These are phyloP conservation scores for Pitangus sulphuratus DNA, from an alignment of 2,797 vertebrate species.

Conservation along the genomic window DNA sequence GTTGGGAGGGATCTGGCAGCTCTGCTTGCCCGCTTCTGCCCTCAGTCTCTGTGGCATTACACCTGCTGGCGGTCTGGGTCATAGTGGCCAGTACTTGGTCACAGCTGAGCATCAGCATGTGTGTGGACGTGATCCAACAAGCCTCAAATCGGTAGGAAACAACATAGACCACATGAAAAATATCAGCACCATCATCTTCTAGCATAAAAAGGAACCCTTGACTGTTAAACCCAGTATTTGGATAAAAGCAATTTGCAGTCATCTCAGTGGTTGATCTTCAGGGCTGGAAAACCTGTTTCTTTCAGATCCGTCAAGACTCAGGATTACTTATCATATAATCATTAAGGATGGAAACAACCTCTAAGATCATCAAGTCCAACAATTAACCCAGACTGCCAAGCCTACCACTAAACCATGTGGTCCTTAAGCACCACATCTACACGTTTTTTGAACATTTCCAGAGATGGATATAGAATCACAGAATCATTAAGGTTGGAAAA, in stretches of 20 bases:
- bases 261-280: not conserved
- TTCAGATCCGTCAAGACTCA: not conserved
- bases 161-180: not conserved
- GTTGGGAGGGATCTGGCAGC: not conserved
- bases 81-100: not conserved
- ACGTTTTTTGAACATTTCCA: not conserved
- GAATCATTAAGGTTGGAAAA: not conserved
- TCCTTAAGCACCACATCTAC: not conserved
- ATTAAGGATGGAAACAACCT: not conserved
- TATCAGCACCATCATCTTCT: not conserved
- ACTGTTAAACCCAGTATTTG: not conserved
- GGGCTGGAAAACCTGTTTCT: not conserved
- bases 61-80: not conserved
- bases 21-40: not conserved
- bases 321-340: not conserved
- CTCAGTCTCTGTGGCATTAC: not conserved
- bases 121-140: not conserved
- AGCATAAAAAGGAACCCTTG: not conserved
- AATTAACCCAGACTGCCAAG: not conserved
- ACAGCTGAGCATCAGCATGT: rapidly evolving
- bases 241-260: not conserved
- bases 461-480: not conserved
- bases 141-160: not conserved
- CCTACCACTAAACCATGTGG: not conserved
- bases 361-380: not conserved